Conservation (phyloP, 1,140 invertebrate genomes). For the Periplaneta americana region DNA sequence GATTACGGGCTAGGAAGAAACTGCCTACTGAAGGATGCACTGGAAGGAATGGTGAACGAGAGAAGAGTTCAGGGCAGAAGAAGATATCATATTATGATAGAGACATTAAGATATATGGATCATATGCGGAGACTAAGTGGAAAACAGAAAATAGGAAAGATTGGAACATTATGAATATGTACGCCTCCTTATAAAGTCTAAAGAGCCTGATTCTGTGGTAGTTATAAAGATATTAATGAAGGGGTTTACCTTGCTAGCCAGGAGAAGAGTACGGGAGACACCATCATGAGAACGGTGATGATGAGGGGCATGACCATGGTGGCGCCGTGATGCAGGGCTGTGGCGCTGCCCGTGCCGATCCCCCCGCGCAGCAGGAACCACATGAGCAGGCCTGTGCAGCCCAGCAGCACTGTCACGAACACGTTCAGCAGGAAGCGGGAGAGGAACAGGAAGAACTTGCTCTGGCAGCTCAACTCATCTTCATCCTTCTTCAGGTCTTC, state of each 20-base stretch:
- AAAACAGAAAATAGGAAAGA: too few species aligned
- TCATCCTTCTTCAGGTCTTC: neutral
- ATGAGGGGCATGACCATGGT: conserved; percentile 32
- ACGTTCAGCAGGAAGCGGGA: conserved; percentile 29
- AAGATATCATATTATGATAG: too few species aligned
- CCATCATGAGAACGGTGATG: conserved; percentile 36
- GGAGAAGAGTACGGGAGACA: conserved; percentile 34
- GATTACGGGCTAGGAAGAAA: too few species aligned
- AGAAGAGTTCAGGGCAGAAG: too few species aligned
- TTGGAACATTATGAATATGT: too few species aligned
- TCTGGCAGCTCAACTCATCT: neutral
- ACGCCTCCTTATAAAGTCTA: too few species aligned
- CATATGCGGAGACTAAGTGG: too few species aligned
- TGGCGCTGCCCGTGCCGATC: neutral
- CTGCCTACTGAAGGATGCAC: too few species aligned
- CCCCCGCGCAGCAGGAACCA: conserved; percentile 35
- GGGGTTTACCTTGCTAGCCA: conserved; percentile 31
- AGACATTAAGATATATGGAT: too few species aligned
- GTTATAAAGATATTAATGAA: too few species aligned
- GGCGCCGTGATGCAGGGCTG: conserved; percentile 15
- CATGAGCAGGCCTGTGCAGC: conserved; percentile 36
- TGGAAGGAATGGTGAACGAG: too few species aligned
- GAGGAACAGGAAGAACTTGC: neutral
- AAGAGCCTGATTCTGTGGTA: too few species aligned
- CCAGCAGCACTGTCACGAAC: conserved; percentile 38